These are phyloP conservation scores for Semotilus atromaculatus DNA, from an alignment of 2,797 vertebrate genomes.

Conservation along the genomic window DNA sequence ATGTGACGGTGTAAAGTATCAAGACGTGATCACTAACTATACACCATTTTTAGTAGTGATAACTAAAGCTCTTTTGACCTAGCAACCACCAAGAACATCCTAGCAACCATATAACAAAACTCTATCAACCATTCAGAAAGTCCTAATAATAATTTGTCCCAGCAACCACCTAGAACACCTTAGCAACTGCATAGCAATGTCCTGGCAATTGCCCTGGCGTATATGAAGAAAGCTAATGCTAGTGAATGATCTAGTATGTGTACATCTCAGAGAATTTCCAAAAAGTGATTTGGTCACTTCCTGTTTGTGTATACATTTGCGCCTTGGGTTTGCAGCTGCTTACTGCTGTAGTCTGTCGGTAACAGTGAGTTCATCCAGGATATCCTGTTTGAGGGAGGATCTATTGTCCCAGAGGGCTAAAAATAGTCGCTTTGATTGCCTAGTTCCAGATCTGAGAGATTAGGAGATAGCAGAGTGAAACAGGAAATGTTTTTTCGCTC, in stretches of 20 bases:
- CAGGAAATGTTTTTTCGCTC: slow-evolving; percentile 67
- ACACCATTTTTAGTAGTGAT: background rate
- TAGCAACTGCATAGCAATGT: background rate
- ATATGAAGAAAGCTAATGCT: too few relatives aligned
- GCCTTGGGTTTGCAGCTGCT: slow-evolving; percentile 23
- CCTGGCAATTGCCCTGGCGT: background rate
- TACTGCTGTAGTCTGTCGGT: slow-evolving; percentile 67
- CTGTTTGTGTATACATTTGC: slow-evolving; percentile 56
- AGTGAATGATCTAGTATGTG: background rate
- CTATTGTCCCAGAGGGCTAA: slow-evolving; percentile 74
- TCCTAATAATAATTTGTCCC: background rate
- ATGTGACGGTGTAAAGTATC: background rate
- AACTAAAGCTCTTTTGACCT: background rate
- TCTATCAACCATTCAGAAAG: background rate
- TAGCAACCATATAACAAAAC: background rate
- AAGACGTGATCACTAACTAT: background rate
- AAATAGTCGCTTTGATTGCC: slow-evolving; percentile 74
- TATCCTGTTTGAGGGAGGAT: slow-evolving; percentile 74
- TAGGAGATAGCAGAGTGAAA: slow-evolving; percentile 60
- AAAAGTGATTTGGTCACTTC: slow-evolving; percentile 48
- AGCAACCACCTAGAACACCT: background rate
- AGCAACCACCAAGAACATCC: background rate
- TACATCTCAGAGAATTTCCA: slow-evolving; percentile 17
- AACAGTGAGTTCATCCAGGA: slow-evolving; percentile 79
- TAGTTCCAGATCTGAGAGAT: slow-evolving; percentile 56